A percentile compares a stretch with the other conserved stretches of the same genome.
phyloP scores from a whole-genome alignment of 2,797 vertebrate species.

The Sylvilagus floridanus region DNA sequence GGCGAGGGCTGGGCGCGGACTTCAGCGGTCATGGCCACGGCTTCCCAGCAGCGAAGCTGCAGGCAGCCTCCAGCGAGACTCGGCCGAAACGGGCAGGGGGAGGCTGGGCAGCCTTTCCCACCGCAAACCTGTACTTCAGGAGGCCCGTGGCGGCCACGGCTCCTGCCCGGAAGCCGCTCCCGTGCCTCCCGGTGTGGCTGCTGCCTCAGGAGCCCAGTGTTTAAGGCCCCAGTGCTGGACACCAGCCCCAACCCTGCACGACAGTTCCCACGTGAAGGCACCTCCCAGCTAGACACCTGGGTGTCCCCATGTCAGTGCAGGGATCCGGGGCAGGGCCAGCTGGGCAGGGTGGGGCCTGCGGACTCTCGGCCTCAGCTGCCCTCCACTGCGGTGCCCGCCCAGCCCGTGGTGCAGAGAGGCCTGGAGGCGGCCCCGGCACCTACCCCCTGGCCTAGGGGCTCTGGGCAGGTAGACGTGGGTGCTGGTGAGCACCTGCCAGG shows the following conservation, averaged over 20 bases:
- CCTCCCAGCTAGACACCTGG: no score
- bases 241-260: not conserved
- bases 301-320: fast-evolving
- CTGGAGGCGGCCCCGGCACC: not conserved
- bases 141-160: no score
- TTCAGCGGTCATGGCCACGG: no score
- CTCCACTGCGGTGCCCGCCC: not conserved
- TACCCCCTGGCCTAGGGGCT: no score
- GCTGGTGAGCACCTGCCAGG: not conserved
- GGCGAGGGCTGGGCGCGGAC: not conserved
- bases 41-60: fast-evolving
- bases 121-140: not conserved
- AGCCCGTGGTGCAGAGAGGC: not conserved
- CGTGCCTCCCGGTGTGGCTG: not conserved
- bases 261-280: fast-evolving
- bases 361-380: fast-evolving
- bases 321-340: not conserved
- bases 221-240: not conserved
- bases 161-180: not conserved
- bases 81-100: not conserved
- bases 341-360: fast-evolving
- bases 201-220: not conserved
- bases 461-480: no score
- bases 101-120: not conserved
- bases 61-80: not conserved